These are phyloP conservation scores for Alosa sapidissima DNA, from an alignment of 2,797 vertebrate species.

Conservation along the genomic window DNA sequence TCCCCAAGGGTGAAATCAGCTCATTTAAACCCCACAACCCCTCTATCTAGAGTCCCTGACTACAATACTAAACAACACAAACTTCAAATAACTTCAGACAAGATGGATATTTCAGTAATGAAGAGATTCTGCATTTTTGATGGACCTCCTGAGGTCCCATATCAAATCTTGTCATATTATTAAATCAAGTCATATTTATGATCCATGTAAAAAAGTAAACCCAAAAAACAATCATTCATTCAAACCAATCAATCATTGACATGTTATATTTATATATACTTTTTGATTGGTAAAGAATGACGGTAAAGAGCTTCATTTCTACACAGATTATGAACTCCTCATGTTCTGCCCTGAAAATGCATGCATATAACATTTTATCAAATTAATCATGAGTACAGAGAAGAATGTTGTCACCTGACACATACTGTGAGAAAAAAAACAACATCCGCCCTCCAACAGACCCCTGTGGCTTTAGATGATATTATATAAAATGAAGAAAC, in stretches of 20 bases:
- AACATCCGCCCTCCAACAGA: not conserved
- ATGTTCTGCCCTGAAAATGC: not conserved
- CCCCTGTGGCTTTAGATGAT: not conserved
- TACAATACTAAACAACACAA: not conserved
- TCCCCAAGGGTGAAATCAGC: not conserved
- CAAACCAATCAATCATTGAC: too few species aligned
- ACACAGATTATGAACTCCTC: not conserved
- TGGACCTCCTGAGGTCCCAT: too few species aligned
- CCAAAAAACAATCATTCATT: not conserved
- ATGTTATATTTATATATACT: too few species aligned
- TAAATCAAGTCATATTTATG: not conserved
- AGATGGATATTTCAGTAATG: not conserved
- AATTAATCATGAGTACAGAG: not conserved
- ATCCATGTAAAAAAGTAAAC: not conserved
- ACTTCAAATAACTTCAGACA: not conserved
- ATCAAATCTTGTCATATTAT: not conserved
- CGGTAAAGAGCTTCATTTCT: not conserved
- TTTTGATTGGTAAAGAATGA: not conserved
- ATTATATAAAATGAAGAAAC: not conserved
- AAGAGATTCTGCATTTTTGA: too few species aligned
- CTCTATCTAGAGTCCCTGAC: not conserved
- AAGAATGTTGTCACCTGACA: slow-evolving; percentile 14
- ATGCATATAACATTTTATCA: not conserved
- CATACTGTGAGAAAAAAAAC: not conserved
- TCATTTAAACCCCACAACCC: not conserved